These are phyloP conservation scores for Grapholita molesta DNA, from an alignment of 1,140 invertebrate species.

Conservation along the genomic window DNA sequence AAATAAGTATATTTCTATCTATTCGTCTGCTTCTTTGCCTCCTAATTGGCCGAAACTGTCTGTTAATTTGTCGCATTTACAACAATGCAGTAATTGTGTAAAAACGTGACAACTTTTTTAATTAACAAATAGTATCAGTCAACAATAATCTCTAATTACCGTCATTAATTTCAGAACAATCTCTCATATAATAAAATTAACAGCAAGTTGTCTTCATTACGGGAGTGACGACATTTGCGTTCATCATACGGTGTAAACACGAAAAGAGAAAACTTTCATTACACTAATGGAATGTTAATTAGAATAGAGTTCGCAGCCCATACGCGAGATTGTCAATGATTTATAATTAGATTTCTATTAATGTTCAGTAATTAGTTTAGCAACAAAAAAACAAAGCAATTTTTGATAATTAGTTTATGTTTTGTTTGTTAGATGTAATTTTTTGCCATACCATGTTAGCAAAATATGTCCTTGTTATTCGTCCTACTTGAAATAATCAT, in stretches of 20 bases:
- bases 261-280: conserved; percentile 59
- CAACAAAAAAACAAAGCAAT: neutral
- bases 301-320: conserved; percentile 43
- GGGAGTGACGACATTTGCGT: conserved; percentile 23
- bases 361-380: neutral
- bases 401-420: neutral
- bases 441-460: too few relatives aligned
- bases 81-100: too few relatives aligned
- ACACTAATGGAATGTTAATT: conserved; percentile 68
- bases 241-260: conserved; percentile 35
- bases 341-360: conserved; percentile 17
- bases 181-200: conserved; percentile 3
- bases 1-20: too few relatives aligned
- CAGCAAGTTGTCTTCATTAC: conserved; percentile 12
- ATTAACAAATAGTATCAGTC: neutral
- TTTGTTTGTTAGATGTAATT: too few relatives aligned
- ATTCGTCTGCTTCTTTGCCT: too few relatives aligned
- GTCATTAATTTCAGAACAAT: conserved; percentile 6
- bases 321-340: conserved; percentile 39
- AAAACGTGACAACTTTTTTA: too few relatives aligned
- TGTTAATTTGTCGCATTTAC: too few relatives aligned
- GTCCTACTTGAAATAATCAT: too few relatives aligned
- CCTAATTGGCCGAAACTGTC: too few relatives aligned
- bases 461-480: too few relatives aligned
- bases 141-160: neutral